These are phyloP conservation scores for Alethe castanea DNA, from an alignment of 2,113 vertebrate species.

Conservation along the genomic window DNA sequence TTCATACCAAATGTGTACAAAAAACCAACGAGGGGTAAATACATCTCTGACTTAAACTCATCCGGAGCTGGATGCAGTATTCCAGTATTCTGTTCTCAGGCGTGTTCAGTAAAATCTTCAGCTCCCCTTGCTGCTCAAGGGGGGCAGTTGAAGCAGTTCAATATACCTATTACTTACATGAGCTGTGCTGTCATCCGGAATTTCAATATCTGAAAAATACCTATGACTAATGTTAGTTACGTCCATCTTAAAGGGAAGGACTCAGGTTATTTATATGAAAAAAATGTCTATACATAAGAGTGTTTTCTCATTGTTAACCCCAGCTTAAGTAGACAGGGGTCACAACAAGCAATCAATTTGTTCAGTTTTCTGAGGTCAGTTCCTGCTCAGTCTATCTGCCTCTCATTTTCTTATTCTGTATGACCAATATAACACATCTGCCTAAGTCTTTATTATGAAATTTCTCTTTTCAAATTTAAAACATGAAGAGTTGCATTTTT, in stretches of 20 bases:
- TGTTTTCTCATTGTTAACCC: not conserved
- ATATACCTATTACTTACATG: not conserved
- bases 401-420: not conserved
- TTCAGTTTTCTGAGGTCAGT: not conserved
- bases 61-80: rapidly evolving
- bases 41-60: not conserved
- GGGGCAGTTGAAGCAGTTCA: not conserved
- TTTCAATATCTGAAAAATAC: not conserved
- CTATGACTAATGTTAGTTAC: not conserved
- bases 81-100: not conserved
- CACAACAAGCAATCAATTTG: not conserved
- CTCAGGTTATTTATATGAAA: not conserved
- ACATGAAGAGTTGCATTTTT: not conserved
- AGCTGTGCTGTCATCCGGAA: not conserved
- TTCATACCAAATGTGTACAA: not conserved
- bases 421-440: not conserved
- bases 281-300: not conserved
- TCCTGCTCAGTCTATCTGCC: not conserved
- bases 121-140: not conserved
- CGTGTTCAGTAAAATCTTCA: not conserved
- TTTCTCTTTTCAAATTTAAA: not conserved
- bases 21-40: rapidly evolving
- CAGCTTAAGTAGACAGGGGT: not conserved
- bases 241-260: not conserved
- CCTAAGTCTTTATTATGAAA: not conserved